Conservation (phyloP, 2,888 invertebrate genomes). For the Ptilodon capucinus region DNA sequence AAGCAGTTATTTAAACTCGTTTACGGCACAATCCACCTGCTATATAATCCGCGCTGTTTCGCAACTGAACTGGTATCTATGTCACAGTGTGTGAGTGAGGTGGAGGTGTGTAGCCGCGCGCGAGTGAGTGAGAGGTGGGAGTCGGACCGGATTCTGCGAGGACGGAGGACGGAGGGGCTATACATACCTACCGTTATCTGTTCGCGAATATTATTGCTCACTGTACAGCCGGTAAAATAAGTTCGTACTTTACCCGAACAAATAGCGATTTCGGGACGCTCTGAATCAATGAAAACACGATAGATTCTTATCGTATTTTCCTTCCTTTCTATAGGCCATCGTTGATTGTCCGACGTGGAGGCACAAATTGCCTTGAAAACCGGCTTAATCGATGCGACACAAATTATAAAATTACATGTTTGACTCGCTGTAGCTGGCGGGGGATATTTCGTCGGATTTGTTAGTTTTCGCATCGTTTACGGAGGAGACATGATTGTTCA, state of each 20-base stretch:
- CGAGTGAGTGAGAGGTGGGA: constrained; percentile 51
- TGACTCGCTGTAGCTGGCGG: constrained; percentile 66
- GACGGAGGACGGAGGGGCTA: constrained; percentile 70
- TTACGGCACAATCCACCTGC: constrained; percentile 80
- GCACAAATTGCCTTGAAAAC: constrained; percentile 46
- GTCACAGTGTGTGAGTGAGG: constrained; percentile 66
- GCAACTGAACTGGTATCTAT: constrained; percentile 77
- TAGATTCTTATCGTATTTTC: constrained; percentile 34
- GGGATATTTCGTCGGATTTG: constrained; percentile 37
- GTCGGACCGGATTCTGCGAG: constrained; percentile 71
- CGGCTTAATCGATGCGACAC: constrained; percentile 52
- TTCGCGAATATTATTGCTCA: constrained; percentile 80
- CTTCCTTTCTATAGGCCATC: constrained; percentile 28
- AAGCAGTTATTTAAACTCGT: constrained; percentile 80
- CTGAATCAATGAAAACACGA: constrained; percentile 15
- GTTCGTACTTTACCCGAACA: constrained; percentile 52
- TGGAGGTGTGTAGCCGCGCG: constrained; percentile 20
- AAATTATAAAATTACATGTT: constrained; percentile 60
- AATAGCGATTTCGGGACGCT: constrained; percentile 31
- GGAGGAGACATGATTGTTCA: constrained; percentile 25
- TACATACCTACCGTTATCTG: constrained; percentile 70
- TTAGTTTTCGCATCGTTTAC: constrained; percentile 26
- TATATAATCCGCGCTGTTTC: constrained; percentile 82
- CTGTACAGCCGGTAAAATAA: constrained; percentile 72
- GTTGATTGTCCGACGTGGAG: constrained; percentile 32